phyloP scores from a whole-genome alignment of 1,140 invertebrate genomes.

The Augochlora pura region DNA sequence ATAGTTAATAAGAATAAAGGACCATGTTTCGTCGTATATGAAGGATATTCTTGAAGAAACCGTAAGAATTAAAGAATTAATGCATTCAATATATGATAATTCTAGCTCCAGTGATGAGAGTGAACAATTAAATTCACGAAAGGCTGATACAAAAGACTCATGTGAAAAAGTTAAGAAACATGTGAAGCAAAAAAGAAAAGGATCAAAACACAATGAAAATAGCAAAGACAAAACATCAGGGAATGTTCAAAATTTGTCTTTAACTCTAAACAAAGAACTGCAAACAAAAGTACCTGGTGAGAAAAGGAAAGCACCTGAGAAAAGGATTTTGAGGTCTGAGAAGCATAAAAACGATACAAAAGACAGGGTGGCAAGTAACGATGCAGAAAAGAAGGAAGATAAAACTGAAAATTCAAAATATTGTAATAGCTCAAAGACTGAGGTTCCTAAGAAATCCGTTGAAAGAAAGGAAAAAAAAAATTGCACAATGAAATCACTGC shows the following conservation, averaged over 20 bases:
- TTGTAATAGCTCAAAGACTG: neutral
- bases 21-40: conserved; percentile 53
- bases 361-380: neutral
- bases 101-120: neutral
- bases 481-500: neutral
- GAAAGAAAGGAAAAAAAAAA: neutral
- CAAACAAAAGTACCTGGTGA: neutral
- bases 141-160: neutral
- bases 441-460: neutral
- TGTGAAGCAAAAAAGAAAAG: neutral
- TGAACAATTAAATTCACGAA: neutral
- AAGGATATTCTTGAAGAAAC: conserved; percentile 19
- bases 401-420: neutral
- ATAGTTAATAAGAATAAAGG: conserved; percentile 26
- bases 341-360: neutral
- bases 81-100: conserved; percentile 47
- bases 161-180: neutral
- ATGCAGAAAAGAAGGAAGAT: neutral
- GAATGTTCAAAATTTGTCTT: neutral
- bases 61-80: neutral
- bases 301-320: neutral
- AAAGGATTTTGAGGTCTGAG: neutral
- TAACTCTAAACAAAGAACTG: neutral
- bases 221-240: neutral
- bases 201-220: neutral